These are phyloP conservation scores for Macrophya annulata DNA, from an alignment of 2,888 invertebrate species.

Conservation along the genomic window DNA sequence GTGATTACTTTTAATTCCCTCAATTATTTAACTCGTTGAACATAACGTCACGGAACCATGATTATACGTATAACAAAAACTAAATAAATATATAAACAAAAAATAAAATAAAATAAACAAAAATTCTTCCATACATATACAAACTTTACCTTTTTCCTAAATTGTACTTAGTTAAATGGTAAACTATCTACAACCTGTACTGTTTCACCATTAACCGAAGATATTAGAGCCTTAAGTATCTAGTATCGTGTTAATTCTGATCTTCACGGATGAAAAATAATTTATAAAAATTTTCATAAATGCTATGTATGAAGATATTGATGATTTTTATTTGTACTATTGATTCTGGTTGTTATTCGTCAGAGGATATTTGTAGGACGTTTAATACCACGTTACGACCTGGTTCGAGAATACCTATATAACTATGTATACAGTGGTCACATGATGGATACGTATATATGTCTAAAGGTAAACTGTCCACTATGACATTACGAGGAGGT, in stretches of 20 bases:
- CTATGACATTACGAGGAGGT: constrained; percentile 15
- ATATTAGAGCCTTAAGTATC: background rate
- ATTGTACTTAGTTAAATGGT: background rate
- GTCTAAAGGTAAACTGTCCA: background rate
- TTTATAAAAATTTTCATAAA: background rate
- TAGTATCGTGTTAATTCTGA: background rate
- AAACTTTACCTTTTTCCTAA: background rate
- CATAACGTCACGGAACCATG: constrained; percentile 45
- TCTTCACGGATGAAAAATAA: background rate
- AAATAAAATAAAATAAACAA: background rate
- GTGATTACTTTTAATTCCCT: constrained; percentile 77
- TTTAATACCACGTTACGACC: constrained; percentile 16
- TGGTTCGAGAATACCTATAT: background rate
- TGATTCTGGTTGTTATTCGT: constrained; percentile 19
- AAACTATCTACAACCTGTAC: background rate
- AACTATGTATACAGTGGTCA: background rate
- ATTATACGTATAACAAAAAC: constrained; percentile 21
- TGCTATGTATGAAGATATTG: background rate
- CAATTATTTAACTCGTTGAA: constrained; percentile 64
- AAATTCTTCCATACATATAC: background rate
- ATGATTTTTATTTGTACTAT: constrained; percentile 49
- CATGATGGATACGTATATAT: background rate
- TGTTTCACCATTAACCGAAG: background rate
- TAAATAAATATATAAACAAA: background rate
- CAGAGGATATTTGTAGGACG: constrained; percentile 37